phyloP scores from a whole-genome alignment of 2,888 invertebrate genomes.

The Meteorus cinctellus region DNA sequence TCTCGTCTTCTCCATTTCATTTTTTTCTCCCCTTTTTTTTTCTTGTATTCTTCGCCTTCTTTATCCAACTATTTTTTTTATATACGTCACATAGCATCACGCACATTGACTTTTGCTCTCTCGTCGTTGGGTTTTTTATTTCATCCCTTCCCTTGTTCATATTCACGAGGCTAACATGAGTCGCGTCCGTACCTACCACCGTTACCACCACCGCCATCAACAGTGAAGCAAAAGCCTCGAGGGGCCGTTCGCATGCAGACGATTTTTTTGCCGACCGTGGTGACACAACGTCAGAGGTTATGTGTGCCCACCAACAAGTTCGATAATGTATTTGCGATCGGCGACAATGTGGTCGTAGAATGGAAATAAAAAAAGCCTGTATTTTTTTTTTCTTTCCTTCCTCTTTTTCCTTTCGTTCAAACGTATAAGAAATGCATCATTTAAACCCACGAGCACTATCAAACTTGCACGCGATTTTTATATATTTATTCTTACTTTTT shows the following conservation, averaged over 20 bases:
- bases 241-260: constrained; percentile 63
- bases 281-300: constrained; percentile 30
- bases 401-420: background rate
- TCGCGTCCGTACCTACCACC: constrained; percentile 22
- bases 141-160: background rate
- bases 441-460: background rate
- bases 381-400: background rate
- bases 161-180: constrained; percentile 27
- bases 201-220: constrained; percentile 48
- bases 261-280: constrained; percentile 53
- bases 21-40: background rate
- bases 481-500: background rate
- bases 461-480: constrained; percentile 19
- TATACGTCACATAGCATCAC: constrained; percentile 61
- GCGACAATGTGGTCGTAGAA: constrained; percentile 44
- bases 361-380: constrained; percentile 8
- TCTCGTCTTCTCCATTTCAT: constrained; percentile 43
- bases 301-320: constrained; percentile 43
- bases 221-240: constrained; percentile 37
- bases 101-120: constrained; percentile 52
- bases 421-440: constrained; percentile 13
- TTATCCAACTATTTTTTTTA: background rate
- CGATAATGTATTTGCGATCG: constrained; percentile 59
- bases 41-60: background rate
- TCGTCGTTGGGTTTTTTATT: background rate